Percentiles rank a stretch among this genome's conserved stretches.
These are phyloP conservation scores for Craseonycteris thonglongyai DNA, from an alignment of 2,113 vertebrate species.

Conservation along the genomic window DNA sequence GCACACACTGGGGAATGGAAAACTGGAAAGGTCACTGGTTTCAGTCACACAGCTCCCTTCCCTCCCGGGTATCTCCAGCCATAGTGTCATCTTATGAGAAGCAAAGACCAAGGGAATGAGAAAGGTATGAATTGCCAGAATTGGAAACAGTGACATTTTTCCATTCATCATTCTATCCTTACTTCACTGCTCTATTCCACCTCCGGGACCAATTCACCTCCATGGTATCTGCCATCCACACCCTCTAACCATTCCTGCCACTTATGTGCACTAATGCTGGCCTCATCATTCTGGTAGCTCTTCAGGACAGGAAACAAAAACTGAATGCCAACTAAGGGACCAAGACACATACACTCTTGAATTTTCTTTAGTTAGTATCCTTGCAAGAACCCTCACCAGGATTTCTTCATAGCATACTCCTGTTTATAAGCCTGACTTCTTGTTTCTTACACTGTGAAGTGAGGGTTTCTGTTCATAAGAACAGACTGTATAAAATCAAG, in stretches of 20 bases:
- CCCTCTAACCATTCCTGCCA: background rate
- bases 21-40: background rate
- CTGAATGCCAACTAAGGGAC: background rate
- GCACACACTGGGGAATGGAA: background rate
- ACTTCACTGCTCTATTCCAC: background rate
- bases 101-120: background rate
- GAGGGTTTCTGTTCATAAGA: background rate
- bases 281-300: background rate
- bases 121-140: background rate
- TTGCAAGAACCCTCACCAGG: background rate
- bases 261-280: background rate
- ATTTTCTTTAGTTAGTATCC: background rate
- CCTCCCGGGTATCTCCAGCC: background rate
- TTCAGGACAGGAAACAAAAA: background rate
- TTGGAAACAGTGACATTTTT: background rate
- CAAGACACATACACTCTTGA: background rate
- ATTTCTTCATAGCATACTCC: background rate
- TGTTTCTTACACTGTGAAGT: background rate
- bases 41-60: background rate
- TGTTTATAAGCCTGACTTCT: background rate
- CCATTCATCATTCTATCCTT: background rate
- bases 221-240: background rate
- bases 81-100: background rate
- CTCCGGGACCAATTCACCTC: background rate
- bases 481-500: background rate